A percentile compares a stretch with the other conserved stretches of the same genome.
Evolutionary conservation across 2,113 vertebrate genomes (phyloP).

Genomic region (Emydura subglobosa): DNA sequence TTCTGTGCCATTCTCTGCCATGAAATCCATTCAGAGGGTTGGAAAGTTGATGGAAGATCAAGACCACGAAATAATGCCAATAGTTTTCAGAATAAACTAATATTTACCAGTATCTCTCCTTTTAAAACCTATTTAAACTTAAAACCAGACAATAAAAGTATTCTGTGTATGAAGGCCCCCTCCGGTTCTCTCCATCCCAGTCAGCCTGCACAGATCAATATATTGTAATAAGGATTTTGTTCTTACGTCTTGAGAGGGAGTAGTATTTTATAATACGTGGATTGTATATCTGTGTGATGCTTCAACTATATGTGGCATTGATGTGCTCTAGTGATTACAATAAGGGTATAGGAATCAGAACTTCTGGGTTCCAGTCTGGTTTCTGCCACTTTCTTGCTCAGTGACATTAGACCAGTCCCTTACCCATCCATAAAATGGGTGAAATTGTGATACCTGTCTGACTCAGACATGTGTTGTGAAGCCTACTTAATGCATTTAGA

Average conservation of each 20-base stretch:
- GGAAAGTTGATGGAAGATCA: conserved; percentile 10
- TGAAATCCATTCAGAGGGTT: neutral
- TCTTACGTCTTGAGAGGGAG: conserved; percentile 41
- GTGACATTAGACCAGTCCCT: neutral
- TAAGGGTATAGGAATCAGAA: neutral
- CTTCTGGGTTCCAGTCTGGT: conserved; percentile 12
- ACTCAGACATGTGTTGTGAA: neutral
- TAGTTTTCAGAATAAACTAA: conserved; percentile 3
- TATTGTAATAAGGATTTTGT: neutral
- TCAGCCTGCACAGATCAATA: neutral
- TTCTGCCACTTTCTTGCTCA: neutral
- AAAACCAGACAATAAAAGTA: neutral
- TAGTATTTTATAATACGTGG: conserved; percentile 37
- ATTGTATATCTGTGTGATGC: conserved; percentile 40
- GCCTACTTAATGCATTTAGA: neutral
- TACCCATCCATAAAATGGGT: neutral
- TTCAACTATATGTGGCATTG: neutral
- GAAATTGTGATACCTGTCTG: neutral
- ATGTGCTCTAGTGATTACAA: neutral
- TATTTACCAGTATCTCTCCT: conserved; percentile 4
- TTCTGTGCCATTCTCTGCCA: neutral
- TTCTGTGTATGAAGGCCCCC: neutral
- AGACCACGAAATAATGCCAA: conserved; percentile 16
- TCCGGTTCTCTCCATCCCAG: neutral
- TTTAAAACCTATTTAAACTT: neutral